These are phyloP conservation scores for Escarpia spicata DNA, from an alignment of 2,888 invertebrate genomes.

Conservation along the genomic window DNA sequence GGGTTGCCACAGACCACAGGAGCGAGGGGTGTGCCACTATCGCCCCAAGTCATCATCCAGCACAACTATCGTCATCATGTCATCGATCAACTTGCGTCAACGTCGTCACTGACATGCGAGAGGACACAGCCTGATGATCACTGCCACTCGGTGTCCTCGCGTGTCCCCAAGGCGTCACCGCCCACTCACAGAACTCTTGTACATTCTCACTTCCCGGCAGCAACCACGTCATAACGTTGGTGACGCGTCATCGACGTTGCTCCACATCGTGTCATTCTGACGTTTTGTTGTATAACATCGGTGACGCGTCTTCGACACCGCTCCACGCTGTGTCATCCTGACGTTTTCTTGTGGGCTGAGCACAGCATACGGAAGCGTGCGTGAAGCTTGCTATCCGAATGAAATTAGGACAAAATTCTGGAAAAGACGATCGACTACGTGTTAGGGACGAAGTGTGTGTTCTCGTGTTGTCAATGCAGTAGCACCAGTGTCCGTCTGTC, in stretches of 20 bases:
- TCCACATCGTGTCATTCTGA: background rate
- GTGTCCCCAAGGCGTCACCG: background rate
- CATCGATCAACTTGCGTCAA: background rate
- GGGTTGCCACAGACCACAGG: conserved; percentile 12
- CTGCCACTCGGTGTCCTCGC: background rate
- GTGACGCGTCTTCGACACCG: background rate
- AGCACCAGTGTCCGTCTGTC: too few relatives aligned
- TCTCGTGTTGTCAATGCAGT: background rate
- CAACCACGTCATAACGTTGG: background rate
- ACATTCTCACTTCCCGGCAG: conserved; percentile 16
- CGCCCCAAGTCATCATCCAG: background rate
- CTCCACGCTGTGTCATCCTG: background rate
- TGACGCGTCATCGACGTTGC: background rate
- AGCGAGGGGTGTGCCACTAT: background rate
- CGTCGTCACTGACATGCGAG: background rate
- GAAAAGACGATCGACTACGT: background rate
- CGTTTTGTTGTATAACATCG: background rate
- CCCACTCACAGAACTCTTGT: background rate
- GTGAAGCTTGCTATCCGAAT: background rate
- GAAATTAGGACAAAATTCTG: background rate
- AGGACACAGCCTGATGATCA: background rate
- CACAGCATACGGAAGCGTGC: background rate
- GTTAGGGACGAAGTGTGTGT: background rate
- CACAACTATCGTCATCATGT: conserved; percentile 16
- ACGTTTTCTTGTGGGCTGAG: background rate